These are phyloP conservation scores for Poeciliopsis turneri DNA, from an alignment of 2,797 vertebrate genomes.

Conservation along the genomic window DNA sequence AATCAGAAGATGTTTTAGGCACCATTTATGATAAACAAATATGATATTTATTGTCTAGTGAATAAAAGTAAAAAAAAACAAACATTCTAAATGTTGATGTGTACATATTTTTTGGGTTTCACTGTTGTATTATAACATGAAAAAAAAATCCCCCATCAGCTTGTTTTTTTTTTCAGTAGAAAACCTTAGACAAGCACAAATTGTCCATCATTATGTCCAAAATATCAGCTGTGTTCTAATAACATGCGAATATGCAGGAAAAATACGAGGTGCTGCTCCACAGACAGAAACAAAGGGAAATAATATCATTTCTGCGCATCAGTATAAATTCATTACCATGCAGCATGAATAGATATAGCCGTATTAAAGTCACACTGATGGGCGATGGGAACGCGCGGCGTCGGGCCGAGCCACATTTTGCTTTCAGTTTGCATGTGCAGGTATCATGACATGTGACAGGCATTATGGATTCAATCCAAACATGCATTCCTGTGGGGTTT, in stretches of 20 bases:
- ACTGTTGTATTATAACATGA: background rate
- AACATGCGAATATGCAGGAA: background rate
- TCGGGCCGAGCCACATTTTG: too few relatives aligned
- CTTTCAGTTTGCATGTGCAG: background rate
- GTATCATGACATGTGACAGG: background rate
- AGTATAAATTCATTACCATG: background rate
- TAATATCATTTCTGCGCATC: background rate
- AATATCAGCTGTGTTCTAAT: background rate
- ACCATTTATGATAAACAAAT: too few relatives aligned
- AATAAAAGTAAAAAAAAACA: too few relatives aligned
- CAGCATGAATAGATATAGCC: background rate
- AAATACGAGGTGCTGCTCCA: background rate
- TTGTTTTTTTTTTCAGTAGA: background rate
- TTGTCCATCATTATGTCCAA: background rate
- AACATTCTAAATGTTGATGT: too few relatives aligned
- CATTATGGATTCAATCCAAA: background rate
- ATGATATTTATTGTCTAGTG: too few relatives aligned
- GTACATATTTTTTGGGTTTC: background rate
- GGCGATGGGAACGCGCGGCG: background rate
- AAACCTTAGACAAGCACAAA: background rate
- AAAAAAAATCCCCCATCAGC: background rate
- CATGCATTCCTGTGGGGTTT: background rate
- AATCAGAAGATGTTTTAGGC: too few relatives aligned
- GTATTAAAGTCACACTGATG: background rate
- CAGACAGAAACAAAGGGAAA: background rate